Evolutionary conservation across 2,888 invertebrate genomes (phyloP).

Genomic region (Octodonta nipae): DNA sequence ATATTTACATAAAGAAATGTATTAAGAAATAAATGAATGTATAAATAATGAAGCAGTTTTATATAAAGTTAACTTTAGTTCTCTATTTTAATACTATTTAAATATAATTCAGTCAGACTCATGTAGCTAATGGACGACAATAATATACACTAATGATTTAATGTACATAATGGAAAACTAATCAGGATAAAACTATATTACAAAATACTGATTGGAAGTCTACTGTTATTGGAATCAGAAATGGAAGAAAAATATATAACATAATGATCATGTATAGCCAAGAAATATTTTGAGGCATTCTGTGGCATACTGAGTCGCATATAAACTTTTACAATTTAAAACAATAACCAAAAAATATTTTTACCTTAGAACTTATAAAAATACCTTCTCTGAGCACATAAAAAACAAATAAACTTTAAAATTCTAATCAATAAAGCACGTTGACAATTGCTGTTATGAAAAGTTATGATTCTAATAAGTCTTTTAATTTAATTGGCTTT

Average conservation of each 20-base stretch:
- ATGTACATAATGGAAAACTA: constrained; percentile 10
- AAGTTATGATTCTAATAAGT: neutral
- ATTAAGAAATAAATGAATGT: too few relatives aligned
- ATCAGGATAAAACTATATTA: neutral
- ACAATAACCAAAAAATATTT: neutral
- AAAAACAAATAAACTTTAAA: neutral
- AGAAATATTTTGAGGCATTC: neutral
- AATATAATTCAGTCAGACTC: constrained; percentile 27
- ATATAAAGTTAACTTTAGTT: too few relatives aligned
- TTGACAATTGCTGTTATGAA: constrained; percentile 1
- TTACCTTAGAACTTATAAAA: neutral
- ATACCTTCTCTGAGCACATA: neutral
- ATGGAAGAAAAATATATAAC: neutral
- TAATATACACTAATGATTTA: constrained; percentile 17
- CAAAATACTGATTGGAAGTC: neutral
- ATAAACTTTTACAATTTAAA: too few relatives aligned
- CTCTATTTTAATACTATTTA: too few relatives aligned
- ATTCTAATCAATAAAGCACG: neutral
- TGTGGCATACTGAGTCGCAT: neutral
- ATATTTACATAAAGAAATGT: too few relatives aligned
- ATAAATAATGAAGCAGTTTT: too few relatives aligned
- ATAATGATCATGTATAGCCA: too few relatives aligned
- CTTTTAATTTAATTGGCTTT: too few relatives aligned
- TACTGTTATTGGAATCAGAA: neutral
- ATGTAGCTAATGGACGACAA: constrained; percentile 26